These are phyloP conservation scores for Drosophila jambulina DNA, from an alignment of 1,140 invertebrate species.

Conservation along the genomic window DNA sequence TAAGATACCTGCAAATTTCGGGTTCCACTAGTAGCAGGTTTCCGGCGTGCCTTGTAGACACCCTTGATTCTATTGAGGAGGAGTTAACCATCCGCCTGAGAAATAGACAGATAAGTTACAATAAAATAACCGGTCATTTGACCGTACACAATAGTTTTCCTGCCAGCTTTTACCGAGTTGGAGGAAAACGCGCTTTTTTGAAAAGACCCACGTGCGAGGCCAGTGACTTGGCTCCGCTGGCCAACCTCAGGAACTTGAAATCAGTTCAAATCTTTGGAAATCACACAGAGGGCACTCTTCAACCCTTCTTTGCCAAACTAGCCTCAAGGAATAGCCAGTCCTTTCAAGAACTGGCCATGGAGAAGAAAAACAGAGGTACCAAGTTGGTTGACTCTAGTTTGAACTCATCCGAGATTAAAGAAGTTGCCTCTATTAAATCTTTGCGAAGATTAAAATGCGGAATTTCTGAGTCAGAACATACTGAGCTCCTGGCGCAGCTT, in stretches of 20 bases:
- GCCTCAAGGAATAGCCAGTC: neutral
- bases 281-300: neutral
- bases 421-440: constrained; percentile 5
- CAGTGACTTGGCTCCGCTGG: constrained; percentile 8
- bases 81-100: neutral
- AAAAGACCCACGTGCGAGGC: neutral
- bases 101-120: neutral
- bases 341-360: constrained; percentile 8
- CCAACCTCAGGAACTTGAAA: constrained; percentile 1
- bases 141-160: neutral
- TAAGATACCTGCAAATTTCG: neutral
- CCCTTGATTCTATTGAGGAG: neutral
- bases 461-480: neutral
- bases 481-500: constrained; percentile 5
- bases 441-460: constrained; percentile 8
- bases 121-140: neutral
- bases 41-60: neutral
- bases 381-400: neutral
- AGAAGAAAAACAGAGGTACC: neutral
- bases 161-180: neutral
- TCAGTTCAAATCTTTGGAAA: constrained; percentile 1
- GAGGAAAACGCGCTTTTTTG: neutral
- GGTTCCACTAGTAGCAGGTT: neutral
- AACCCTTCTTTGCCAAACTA: constrained; percentile 2
- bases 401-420: neutral